Percentiles rank a stretch among this genome's conserved stretches.
Conservation (phyloP, 1,140 invertebrate species). For the Lysiphlebus fabarum region DNA sequence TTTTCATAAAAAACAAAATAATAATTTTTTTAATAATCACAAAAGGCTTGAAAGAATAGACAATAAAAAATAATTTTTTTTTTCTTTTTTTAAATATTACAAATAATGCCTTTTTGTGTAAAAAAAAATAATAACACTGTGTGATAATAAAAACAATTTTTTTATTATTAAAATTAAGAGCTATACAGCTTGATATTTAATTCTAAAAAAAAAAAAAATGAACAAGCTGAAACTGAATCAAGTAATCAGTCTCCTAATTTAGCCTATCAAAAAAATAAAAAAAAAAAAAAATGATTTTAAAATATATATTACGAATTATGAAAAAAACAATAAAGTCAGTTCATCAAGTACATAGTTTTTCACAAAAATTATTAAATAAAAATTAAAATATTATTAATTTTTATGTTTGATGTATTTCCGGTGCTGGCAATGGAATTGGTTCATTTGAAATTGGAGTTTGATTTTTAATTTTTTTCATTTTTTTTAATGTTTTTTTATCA, state of each 20-base stretch:
- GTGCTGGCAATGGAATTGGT: constrained; percentile 44
- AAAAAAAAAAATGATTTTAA: too few species aligned
- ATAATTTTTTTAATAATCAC: constrained; percentile 13
- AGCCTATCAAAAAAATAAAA: background rate
- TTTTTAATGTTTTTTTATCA: constrained; percentile 30
- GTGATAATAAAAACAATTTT: background rate
- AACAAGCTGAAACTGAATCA: constrained; percentile 12
- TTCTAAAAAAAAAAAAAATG: background rate
- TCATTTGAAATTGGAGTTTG: constrained; percentile 40
- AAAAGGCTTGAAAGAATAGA: constrained; percentile 1
- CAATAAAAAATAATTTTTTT: background rate
- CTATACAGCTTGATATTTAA: constrained; percentile 3
- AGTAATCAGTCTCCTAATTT: constrained; percentile 21
- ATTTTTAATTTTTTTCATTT: constrained; percentile 42
- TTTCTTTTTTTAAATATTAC: background rate
- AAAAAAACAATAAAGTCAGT: background rate
- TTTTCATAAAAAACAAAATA: constrained; percentile 1
- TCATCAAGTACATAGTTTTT: background rate
- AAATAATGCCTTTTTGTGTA: constrained; percentile 1
- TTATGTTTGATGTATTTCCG: constrained; percentile 22
- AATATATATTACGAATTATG: background rate
- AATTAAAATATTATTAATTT: background rate
- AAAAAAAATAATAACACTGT: background rate
- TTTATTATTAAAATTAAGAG: constrained; percentile 3
- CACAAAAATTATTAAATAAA: background rate